A percentile compares a stretch with the other conserved stretches of the same genome.
Conservation (phyloP, 2,888 invertebrate species). For the Amphipoea lucens region DNA sequence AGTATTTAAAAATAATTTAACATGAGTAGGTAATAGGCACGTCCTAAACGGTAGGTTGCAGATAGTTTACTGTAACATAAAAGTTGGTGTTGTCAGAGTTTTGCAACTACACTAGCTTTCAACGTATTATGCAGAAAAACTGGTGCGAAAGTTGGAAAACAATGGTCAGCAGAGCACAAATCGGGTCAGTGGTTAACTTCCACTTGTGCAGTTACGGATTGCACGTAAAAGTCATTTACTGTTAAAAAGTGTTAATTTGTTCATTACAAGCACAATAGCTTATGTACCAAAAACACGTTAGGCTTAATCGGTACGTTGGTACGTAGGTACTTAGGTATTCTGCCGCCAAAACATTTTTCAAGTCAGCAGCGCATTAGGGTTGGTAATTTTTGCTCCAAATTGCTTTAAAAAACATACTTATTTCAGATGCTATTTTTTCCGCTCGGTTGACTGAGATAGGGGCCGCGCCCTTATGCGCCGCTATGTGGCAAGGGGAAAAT, state of each 20-base stretch:
- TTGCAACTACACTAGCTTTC: constrained; percentile 11
- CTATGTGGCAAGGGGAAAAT: neutral
- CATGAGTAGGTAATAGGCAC: neutral
- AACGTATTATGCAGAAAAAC: constrained; percentile 30
- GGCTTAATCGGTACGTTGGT: neutral
- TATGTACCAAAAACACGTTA: neutral
- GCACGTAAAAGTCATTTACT: constrained; percentile 5
- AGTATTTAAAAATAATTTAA: neutral
- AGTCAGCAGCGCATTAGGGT: neutral
- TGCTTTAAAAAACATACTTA: neutral
- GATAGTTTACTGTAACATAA: neutral
- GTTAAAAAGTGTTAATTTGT: neutral
- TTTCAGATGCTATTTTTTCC: neutral
- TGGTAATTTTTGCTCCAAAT: neutral
- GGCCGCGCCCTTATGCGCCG: neutral
- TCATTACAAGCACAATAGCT: neutral
- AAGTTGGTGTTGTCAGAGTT: constrained; percentile 12
- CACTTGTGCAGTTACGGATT: constrained; percentile 1
- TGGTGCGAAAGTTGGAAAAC: constrained; percentile 33
- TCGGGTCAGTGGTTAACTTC: constrained; percentile 27
- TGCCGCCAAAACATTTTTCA: neutral
- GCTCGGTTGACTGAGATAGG: neutral
- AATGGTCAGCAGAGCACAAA: constrained; percentile 20
- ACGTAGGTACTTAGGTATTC: neutral
- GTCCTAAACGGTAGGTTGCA: neutral